These are phyloP conservation scores for Mus spretus DNA, from an alignment of 2,797 vertebrate genomes.

Conservation along the genomic window DNA sequence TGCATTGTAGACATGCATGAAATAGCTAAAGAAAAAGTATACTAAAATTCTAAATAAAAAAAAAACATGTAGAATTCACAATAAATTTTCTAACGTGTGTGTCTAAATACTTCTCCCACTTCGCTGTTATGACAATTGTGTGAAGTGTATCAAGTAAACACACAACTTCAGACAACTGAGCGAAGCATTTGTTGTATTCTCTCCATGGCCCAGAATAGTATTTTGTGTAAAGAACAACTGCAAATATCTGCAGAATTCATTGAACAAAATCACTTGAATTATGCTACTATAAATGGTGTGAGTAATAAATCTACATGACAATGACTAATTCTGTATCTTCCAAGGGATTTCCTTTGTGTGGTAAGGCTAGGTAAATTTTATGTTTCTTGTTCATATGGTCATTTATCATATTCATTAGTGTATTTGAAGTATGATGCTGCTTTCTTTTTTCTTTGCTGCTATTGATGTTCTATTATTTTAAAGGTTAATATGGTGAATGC, in stretches of 20 bases:
- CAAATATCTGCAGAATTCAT: background rate
- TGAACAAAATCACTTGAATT: background rate
- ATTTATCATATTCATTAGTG: slow-evolving; percentile 34
- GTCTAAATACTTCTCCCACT: background rate
- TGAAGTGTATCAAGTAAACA: background rate
- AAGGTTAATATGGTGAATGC: background rate
- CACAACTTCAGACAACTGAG: background rate
- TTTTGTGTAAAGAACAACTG: background rate
- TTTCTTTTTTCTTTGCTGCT: background rate
- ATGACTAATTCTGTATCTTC: slow-evolving; percentile 41
- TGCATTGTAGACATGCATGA: background rate
- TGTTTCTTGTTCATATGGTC: background rate
- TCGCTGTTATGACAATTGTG: background rate
- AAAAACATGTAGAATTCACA: background rate
- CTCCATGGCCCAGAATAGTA: background rate
- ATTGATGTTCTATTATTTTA: background rate
- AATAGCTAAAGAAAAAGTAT: background rate
- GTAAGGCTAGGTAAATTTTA: slow-evolving; percentile 12
- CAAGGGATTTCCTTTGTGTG: slow-evolving; percentile 34
- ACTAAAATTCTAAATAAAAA: background rate
- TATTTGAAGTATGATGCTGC: background rate
- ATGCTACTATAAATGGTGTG: slow-evolving; percentile 13
- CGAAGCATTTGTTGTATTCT: background rate
- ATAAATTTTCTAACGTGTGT: background rate
- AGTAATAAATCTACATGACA: slow-evolving; percentile 50